phyloP scores from a whole-genome alignment of 2,113 vertebrate species.

The Hydrolagus affinis region DNA sequence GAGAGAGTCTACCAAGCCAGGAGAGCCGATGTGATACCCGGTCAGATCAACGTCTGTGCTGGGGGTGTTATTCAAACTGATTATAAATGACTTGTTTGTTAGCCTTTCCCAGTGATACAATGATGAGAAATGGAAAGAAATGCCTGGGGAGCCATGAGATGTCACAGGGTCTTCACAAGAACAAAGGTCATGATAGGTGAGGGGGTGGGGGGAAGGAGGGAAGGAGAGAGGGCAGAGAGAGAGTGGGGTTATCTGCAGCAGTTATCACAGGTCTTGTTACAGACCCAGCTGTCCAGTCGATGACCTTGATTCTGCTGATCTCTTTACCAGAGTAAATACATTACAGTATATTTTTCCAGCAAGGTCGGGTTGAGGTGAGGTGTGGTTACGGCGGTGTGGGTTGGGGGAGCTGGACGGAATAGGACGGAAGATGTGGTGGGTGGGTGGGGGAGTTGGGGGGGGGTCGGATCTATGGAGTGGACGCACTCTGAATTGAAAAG shows the following conservation, averaged over 20 bases:
- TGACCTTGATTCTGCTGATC: not conserved
- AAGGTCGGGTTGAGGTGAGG: too few relatives aligned
- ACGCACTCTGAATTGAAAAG: not conserved
- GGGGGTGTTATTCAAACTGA: too few relatives aligned
- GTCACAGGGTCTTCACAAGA: not conserved
- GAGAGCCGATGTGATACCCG: too few relatives aligned
- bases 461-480: not conserved
- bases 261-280: not conserved
- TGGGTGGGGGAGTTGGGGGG: too few relatives aligned
- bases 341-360: not conserved
- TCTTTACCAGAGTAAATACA: not conserved
- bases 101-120: not conserved
- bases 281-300: not conserved
- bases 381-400: too few relatives aligned
- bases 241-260: not conserved
- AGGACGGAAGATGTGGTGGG: too few relatives aligned
- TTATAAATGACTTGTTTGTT: not conserved
- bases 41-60: too few relatives aligned
- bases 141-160: not conserved
- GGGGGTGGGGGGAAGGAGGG: too few relatives aligned
- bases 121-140: not conserved
- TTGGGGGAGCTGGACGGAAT: too few relatives aligned
- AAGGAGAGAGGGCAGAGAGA: too few relatives aligned
- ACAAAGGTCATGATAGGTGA: not conserved
- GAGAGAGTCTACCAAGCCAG: too few relatives aligned